Conservation (phyloP, 2,113 vertebrate species). For the Dinomys branickii region DNA sequence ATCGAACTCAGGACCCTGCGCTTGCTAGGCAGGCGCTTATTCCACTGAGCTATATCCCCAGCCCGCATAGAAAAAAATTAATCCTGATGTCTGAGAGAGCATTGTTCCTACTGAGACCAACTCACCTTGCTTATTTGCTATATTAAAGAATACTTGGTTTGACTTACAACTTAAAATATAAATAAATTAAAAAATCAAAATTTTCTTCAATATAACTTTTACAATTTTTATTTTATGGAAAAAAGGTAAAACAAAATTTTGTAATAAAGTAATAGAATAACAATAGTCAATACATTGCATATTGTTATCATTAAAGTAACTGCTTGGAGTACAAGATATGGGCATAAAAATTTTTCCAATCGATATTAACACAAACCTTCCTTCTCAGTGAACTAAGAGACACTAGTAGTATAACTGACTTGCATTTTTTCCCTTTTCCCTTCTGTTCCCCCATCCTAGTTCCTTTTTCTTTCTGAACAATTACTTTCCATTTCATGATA, state of each 20-base stretch:
- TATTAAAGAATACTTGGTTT: neutral
- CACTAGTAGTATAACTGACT: neutral
- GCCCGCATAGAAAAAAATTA: neutral
- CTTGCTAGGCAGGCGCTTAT: too few species aligned
- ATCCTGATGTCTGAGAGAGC: neutral
- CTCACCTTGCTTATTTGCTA: neutral
- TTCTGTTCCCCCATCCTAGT: neutral
- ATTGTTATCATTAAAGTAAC: neutral
- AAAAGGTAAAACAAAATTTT: neutral
- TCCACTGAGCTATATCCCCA: too few species aligned
- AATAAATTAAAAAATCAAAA: neutral
- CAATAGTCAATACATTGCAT: neutral
- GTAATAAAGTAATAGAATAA: neutral
- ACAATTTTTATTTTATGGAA: neutral
- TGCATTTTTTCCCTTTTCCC: neutral
- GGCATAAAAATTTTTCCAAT: neutral
- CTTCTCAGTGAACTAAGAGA: neutral
- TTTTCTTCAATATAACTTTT: slow-evolving; percentile 27
- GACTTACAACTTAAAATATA: neutral
- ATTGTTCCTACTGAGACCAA: neutral
- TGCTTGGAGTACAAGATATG: neutral
- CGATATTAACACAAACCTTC: neutral
- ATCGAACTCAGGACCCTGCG: too few species aligned
- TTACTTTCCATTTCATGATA: neutral
- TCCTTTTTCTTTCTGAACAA: neutral